Evolutionary conservation across 1,140 invertebrate species (phyloP), one percentile per base, ranked within the genome.

Genomic region (Bicyclus anynana): DNA sequence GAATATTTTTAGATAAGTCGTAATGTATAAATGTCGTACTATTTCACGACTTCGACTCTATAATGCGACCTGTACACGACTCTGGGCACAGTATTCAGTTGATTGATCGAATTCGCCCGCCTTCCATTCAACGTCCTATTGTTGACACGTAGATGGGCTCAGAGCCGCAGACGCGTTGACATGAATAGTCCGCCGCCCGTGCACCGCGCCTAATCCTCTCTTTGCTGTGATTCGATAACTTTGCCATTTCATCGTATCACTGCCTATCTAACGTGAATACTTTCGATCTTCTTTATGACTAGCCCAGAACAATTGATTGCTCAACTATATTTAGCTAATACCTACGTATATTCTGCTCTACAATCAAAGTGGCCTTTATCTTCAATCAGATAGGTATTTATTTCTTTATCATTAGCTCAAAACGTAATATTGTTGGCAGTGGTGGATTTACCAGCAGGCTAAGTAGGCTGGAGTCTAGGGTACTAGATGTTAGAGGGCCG

Each of bases 21-120:
- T 23, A 53, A 27, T 16, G 37, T 23, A 38, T 10, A 18, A 53
- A 42, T 18, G 23, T 10, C 27, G 27, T 33, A 18, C 10, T 33
- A 12, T 33, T 33, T 35, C 47, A 29, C 26, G 13, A 10, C 27
- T 20, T 55, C 35, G n/a, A 3, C 29, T 7, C 29, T 33, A 33
- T 33, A 33, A 23, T 23, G 23, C 29, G 29, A 5, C 37, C 4
- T 29, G 27, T 29, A 33, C 3, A 33, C 29, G 29, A 33, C 29
- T 33, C 38, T 29, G 23, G 46, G 27, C 33, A 51, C 46, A 21
- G 56, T 64, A 65, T 65, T 26, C 42, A 59, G 33, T 67, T 66
- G 71, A 74, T 73, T 78, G 74, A 77, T 75, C 65, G 70, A 74
- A 78, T 77, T 74, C 53, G 62, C 53, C 51, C 51, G 55, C 48